Evolutionary conservation across 2,888 invertebrate species (phyloP), one percentile per base, ranked within the genome.

Genomic region (Chymomyza caudatula): DNA sequence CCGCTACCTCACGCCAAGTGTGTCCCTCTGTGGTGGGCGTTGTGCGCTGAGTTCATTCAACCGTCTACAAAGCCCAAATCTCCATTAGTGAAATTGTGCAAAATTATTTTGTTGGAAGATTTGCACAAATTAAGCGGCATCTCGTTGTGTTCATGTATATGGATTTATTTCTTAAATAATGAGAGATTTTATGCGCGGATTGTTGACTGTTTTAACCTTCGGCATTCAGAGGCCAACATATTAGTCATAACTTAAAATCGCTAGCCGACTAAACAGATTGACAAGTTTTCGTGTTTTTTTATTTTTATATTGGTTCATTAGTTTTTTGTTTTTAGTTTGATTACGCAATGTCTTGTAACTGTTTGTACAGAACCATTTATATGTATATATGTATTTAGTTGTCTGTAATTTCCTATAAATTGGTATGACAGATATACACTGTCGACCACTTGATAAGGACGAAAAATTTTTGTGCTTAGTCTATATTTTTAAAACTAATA

Each of bases 41-140:
- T 60, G 55, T 52, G 59, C 63, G 25, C 44, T 11, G 25, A 76
- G 83, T 79, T 80, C 83, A 77, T 83, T 79, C 71, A 80, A 76
- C 83, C 55, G 37, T 19, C 55, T 43, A 20, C 25, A 54, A 58
- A 64, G 60, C 29, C 11, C 29, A 37, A 37, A 42, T 58, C 17
- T 47, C 25, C 51, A 54, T 37, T 13, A 20, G 19, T 51, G 13
- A 19, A 13, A 11, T 19, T 13, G 49, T 25, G 25, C 47, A 11
- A 57, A 47, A 58, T 23, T 23, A 44, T 19, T 49, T 49, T 37
- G 29, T 54, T 23, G 17, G 23, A 13, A 11, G 25, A 22, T 58
- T 58, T 58, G 29, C 44, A 47, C 47, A 43, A 23, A 58, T 58
- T 58, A 58, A 37, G 11, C 11, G 11, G 29, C 2, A 37, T 29